A percentile compares a stretch with the other conserved stretches of the same genome.
Conservation (phyloP, 2,797 vertebrate genomes). For the Rhinogobio ventralis region DNA sequence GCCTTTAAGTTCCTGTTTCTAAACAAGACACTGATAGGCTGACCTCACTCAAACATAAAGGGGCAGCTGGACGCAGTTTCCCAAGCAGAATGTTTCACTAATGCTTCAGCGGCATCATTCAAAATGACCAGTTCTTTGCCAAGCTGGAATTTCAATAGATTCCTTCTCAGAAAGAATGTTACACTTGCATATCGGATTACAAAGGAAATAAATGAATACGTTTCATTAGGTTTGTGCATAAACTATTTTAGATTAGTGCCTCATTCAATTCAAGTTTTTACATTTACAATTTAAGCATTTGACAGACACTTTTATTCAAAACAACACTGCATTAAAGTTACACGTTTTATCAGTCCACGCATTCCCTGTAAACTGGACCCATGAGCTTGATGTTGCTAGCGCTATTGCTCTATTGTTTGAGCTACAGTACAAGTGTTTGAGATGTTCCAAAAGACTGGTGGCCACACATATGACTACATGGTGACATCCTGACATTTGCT, state of each 20-base stretch:
- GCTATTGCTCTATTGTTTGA: background rate
- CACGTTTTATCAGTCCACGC: background rate
- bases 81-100: constrained; percentile 72
- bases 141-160: constrained; percentile 66
- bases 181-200: background rate
- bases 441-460: background rate
- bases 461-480: background rate
- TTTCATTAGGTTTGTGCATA: background rate
- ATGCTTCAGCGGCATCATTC: constrained; percentile 68
- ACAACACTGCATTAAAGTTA: background rate
- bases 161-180: constrained; percentile 14
- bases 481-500: background rate
- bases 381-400: background rate
- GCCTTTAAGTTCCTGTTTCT: constrained; percentile 69
- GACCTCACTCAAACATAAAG: constrained; percentile 71
- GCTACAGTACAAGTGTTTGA: background rate
- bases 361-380: background rate
- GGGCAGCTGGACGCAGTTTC: constrained; percentile 50
- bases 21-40: constrained; percentile 67
- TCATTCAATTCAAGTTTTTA: background rate
- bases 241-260: background rate
- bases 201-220: background rate
- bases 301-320: background rate
- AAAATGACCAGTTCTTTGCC: constrained; percentile 64
- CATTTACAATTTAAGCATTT: background rate